These are phyloP conservation scores for Myotis daubentonii DNA, from an alignment of 2,797 vertebrate genomes.

Conservation along the genomic window DNA sequence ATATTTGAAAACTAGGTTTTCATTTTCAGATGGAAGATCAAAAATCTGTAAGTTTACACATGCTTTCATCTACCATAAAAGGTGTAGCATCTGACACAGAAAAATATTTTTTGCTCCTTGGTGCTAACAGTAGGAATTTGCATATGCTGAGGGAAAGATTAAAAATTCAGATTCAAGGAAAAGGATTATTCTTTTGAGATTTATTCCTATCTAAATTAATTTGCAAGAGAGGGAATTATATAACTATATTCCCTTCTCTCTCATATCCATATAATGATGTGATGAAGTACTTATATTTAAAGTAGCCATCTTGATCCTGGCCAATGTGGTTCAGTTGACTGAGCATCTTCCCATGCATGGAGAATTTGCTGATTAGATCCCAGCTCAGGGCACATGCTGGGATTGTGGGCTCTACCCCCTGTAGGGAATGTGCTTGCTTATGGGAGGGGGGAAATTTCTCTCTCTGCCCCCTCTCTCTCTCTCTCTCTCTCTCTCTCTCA, in stretches of 20 bases:
- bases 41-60: not conserved
- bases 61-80: not conserved
- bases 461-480: not conserved
- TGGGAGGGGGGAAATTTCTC: not conserved
- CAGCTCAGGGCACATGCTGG: not conserved
- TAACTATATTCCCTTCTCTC: not conserved
- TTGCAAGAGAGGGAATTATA: not conserved
- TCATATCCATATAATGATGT: not conserved
- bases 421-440: not conserved
- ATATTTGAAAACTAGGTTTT: constrained; percentile 8
- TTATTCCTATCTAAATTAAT: not conserved
- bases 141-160: not conserved
- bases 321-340: not conserved
- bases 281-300: not conserved
- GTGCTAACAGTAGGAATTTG: not conserved
- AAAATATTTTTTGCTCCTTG: not conserved
- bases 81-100: not conserved
- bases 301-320: not conserved
- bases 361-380: not conserved
- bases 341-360: not conserved
- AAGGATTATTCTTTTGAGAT: not conserved
- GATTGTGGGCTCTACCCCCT: not conserved
- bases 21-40: not conserved
- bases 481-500: not conserved
- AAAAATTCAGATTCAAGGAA: not conserved